Evolutionary conservation across 1,140 invertebrate genomes (phyloP).

Genomic region (Drosophila bocqueti): DNA sequence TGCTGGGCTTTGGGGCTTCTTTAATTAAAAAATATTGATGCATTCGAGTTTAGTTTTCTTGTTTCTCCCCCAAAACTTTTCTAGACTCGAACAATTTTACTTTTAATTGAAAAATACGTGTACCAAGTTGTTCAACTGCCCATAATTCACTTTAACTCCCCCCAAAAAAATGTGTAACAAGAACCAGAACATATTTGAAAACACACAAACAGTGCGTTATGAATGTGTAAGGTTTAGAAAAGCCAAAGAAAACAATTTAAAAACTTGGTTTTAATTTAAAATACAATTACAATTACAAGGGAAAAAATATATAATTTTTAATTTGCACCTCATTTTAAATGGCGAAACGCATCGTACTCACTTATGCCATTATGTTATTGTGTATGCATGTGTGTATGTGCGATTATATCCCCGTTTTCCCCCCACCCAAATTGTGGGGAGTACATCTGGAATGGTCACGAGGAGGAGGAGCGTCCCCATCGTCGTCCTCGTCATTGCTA

Average conservation of each 20-base stretch:
- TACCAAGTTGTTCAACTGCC: conserved; percentile 65
- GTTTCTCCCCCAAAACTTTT: background rate
- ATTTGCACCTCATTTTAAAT: conserved; percentile 11
- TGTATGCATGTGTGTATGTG: background rate
- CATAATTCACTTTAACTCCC: conserved; percentile 57
- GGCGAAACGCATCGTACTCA: conserved; percentile 28
- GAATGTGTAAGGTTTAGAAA: background rate
- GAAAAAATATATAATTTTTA: background rate
- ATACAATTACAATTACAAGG: background rate
- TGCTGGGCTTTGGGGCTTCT: background rate
- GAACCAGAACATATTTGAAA: conserved; percentile 22
- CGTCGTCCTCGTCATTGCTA: conserved; percentile 70
- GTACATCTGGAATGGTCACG: conserved; percentile 22
- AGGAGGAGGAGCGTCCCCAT: conserved; percentile 23
- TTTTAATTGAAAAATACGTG: conserved; percentile 71
- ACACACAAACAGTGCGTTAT: conserved; percentile 10
- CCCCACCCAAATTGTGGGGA: conserved; percentile 4
- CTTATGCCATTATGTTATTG: conserved; percentile 11
- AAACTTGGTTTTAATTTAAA: background rate
- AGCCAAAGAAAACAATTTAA: background rate
- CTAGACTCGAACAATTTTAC: conserved; percentile 35
- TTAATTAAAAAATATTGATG: conserved; percentile 3
- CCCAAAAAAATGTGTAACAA: conserved; percentile 21
- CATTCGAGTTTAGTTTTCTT: background rate
- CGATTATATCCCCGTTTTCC: conserved; percentile 17